These are phyloP conservation scores for Dryococelus australis DNA, from an alignment of 2,888 invertebrate species.

Conservation along the genomic window DNA sequence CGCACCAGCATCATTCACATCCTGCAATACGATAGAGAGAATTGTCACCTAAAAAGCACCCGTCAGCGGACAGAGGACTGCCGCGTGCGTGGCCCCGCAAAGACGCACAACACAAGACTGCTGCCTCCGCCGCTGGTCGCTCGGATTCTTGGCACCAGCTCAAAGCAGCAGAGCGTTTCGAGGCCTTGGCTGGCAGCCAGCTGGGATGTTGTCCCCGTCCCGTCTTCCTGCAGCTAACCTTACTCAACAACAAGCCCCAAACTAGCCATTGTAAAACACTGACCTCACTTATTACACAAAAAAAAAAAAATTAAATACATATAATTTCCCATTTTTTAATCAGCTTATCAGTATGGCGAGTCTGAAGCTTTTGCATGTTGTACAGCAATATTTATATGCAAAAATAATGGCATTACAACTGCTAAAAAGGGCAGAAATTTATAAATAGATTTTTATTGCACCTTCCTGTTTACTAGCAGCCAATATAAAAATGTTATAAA, in stretches of 20 bases:
- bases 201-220: constrained; percentile 26
- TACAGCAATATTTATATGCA: too few relatives aligned
- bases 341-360: too few relatives aligned
- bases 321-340: too few relatives aligned
- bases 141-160: constrained; percentile 36
- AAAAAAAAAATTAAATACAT: too few relatives aligned
- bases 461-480: too few relatives aligned
- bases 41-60: constrained; percentile 23
- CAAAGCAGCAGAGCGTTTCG: constrained; percentile 27
- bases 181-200: constrained; percentile 35
- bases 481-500: too few relatives aligned
- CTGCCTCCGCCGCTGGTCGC: constrained; percentile 18
- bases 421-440: too few relatives aligned
- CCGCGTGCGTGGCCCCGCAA: constrained; percentile 24
- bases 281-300: background rate
- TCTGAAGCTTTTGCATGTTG: too few relatives aligned
- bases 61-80: background rate
- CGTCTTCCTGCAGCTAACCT: constrained; percentile 35
- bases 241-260: constrained; percentile 30
- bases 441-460: too few relatives aligned
- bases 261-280: background rate
- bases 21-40: constrained; percentile 28
- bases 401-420: too few relatives aligned
- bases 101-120: constrained; percentile 25
- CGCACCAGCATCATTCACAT: constrained; percentile 23